Conservation (phyloP, 2,797 vertebrate species). For the Macropodus opercularis region DNA sequence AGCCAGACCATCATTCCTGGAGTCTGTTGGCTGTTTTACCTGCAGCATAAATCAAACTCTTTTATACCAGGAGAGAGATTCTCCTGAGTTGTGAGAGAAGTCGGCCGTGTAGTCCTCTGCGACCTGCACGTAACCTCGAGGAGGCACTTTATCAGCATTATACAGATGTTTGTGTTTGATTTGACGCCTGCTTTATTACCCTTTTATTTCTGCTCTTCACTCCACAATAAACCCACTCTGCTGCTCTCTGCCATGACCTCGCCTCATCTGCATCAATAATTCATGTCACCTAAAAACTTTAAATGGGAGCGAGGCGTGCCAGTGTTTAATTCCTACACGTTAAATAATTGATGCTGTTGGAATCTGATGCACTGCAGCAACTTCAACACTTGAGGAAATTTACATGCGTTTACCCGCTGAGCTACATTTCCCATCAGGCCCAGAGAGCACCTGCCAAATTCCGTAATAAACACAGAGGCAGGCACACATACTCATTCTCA, state of each 20-base stretch:
- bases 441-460: slow-evolving; percentile 15
- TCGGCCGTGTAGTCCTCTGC: not conserved
- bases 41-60: slow-evolving; percentile 6
- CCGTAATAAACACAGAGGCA: slow-evolving; percentile 8
- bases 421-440: slow-evolving; percentile 60
- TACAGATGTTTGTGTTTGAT: slow-evolving; percentile 20
- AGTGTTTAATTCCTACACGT: slow-evolving; percentile 46
- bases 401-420: slow-evolving; percentile 52
- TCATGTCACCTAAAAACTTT: slow-evolving; percentile 55
- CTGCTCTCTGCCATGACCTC: slow-evolving; percentile 22
- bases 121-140: slow-evolving; percentile 23
- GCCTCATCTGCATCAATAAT: slow-evolving; percentile 49
- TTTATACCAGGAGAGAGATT: slow-evolving; percentile 3
- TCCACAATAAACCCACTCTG: slow-evolving; percentile 10
- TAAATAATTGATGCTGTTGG: slow-evolving; percentile 60
- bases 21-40: not conserved
- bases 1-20: not conserved
- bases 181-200: slow-evolving; percentile 12
- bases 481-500: not conserved
- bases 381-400: slow-evolving; percentile 40
- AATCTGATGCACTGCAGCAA: slow-evolving; percentile 42
- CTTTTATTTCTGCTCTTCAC: slow-evolving; percentile 4
- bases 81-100: not conserved
- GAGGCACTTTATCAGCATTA: slow-evolving; percentile 17
- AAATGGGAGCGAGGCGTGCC: slow-evolving; percentile 41